A percentile compares a stretch with the other conserved stretches of the same genome.
Conservation (phyloP, 2,888 invertebrate species). For the Drosophila flavopinicola region DNA sequence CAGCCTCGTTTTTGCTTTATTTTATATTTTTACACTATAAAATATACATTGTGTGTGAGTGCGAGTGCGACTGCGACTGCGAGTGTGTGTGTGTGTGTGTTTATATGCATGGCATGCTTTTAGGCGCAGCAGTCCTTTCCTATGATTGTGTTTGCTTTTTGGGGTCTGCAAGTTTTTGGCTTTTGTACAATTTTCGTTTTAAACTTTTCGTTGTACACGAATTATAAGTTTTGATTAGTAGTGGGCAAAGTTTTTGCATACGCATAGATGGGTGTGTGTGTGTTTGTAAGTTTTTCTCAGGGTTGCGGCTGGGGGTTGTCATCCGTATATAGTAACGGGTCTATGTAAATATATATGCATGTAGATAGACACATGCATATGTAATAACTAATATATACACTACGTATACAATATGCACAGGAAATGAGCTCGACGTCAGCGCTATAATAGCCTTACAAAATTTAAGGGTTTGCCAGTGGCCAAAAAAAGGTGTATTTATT, state of each 20-base stretch:
- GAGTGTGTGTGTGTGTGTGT: slow-evolving; percentile 16
- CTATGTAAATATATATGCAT: slow-evolving; percentile 24
- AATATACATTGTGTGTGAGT: slow-evolving; percentile 66
- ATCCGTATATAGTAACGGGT: slow-evolving; percentile 21
- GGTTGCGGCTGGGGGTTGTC: slow-evolving; percentile 21
- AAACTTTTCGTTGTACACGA: slow-evolving; percentile 79
- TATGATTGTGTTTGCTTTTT: slow-evolving; percentile 65
- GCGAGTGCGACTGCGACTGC: slow-evolving; percentile 6
- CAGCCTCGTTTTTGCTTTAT: slow-evolving; percentile 59
- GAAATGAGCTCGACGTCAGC: slow-evolving; percentile 67
- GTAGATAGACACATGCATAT: slow-evolving; percentile 18
- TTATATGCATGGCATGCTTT: slow-evolving; percentile 45
- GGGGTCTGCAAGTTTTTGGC: slow-evolving; percentile 71
- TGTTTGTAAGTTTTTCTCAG: slow-evolving; percentile 18
- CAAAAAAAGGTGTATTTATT: slow-evolving; percentile 4
- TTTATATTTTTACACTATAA: slow-evolving; percentile 79
- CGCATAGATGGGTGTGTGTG: slow-evolving; percentile 30
- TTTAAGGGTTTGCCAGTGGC: slow-evolving; percentile 11
- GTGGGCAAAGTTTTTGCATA: slow-evolving; percentile 72
- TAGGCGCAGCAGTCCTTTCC: slow-evolving; percentile 56
- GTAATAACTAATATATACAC: slow-evolving; percentile 23
- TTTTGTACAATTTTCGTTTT: slow-evolving; percentile 80
- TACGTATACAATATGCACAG: slow-evolving; percentile 52
- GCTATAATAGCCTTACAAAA: slow-evolving; percentile 40
- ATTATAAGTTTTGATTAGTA: slow-evolving; percentile 80